These are phyloP conservation scores for Centropristis striata DNA, from an alignment of 2,113 vertebrate species.

Conservation along the genomic window DNA sequence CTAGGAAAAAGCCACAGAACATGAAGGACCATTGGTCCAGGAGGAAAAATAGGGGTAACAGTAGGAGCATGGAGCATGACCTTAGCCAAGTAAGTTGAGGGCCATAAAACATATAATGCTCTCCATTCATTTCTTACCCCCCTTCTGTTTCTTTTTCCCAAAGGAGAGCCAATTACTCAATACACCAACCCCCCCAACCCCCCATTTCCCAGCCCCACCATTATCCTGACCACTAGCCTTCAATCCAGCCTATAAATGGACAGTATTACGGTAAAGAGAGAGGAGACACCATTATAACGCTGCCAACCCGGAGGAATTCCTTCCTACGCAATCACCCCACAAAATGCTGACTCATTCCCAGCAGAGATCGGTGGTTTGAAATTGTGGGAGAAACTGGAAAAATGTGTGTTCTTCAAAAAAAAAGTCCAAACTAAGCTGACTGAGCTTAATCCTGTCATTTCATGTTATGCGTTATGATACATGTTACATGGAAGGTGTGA, in stretches of 20 bases:
- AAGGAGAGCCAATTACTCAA: conserved; percentile 72
- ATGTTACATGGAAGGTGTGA: conserved; percentile 26
- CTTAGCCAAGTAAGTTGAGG: conserved; percentile 65
- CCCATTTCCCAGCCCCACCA: conserved; percentile 59
- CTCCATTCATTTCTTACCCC: conserved; percentile 68
- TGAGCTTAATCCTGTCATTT: conserved; percentile 9
- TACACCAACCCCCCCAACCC: conserved; percentile 40
- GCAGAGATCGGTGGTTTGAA: conserved; percentile 62
- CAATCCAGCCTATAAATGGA: conserved; percentile 79
- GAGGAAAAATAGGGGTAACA: conserved; percentile 57
- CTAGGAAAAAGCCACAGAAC: conserved; percentile 46
- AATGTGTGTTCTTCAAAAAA: conserved; percentile 24
- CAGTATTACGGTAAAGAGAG: conserved; percentile 74
- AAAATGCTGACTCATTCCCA: conserved; percentile 77
- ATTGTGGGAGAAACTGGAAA: conserved; percentile 56
- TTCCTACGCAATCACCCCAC: conserved; percentile 79
- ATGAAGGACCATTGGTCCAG: conserved; percentile 19
- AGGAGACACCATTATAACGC: conserved; percentile 70
- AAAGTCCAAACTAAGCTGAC: conserved; percentile 42
- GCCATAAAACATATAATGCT: conserved; percentile 74
- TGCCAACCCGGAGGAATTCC: conserved; percentile 78
- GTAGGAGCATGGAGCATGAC: conserved; percentile 60
- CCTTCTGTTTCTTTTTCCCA: conserved; percentile 71
- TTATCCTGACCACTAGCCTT: conserved; percentile 74
- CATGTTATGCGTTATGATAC: conserved; percentile 12